phyloP scores from a whole-genome alignment of 1,140 invertebrate genomes.

The Manduca sexta region DNA sequence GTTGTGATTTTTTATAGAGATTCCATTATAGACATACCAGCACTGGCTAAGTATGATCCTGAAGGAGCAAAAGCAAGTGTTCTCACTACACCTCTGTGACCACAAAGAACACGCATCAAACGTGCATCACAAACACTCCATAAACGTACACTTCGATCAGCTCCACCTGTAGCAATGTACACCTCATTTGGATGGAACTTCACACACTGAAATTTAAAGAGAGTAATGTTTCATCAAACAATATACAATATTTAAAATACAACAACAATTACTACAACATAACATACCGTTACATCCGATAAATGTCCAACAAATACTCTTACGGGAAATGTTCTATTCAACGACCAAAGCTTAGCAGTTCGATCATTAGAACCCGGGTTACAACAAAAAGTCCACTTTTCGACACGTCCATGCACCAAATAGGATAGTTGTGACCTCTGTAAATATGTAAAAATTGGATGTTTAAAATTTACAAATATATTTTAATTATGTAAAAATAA shows the following conservation, averaged over 20 bases:
- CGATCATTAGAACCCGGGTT: slow-evolving; percentile 88
- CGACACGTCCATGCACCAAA: slow-evolving; percentile 89
- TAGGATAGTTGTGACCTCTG: slow-evolving; percentile 88
- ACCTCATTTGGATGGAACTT: slow-evolving; percentile 89
- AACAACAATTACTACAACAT: background rate
- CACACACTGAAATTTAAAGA: slow-evolving; percentile 73
- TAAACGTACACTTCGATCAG: slow-evolving; percentile 83
- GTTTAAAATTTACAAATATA: background rate
- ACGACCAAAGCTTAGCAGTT: slow-evolving; percentile 89
- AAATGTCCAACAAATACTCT: slow-evolving; percentile 89
- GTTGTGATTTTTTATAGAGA: too few relatives aligned
- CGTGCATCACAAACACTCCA: slow-evolving; percentile 79
- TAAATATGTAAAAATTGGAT: slow-evolving; percentile 19
- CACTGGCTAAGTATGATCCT: slow-evolving; percentile 87
- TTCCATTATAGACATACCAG: slow-evolving; percentile 55
- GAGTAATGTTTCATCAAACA: background rate
- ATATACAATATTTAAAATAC: background rate
- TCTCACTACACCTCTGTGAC: slow-evolving; percentile 83
- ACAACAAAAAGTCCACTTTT: slow-evolving; percentile 82
- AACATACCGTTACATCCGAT: slow-evolving; percentile 85
- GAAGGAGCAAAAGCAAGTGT: slow-evolving; percentile 85
- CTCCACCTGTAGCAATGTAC: slow-evolving; percentile 86
- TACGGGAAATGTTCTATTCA: slow-evolving; percentile 85
- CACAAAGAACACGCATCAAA: slow-evolving; percentile 85
- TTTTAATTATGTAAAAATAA: too few relatives aligned